These are phyloP conservation scores for Apodemia hepburni DNA, from an alignment of 2,888 invertebrate genomes.

Conservation along the genomic window DNA sequence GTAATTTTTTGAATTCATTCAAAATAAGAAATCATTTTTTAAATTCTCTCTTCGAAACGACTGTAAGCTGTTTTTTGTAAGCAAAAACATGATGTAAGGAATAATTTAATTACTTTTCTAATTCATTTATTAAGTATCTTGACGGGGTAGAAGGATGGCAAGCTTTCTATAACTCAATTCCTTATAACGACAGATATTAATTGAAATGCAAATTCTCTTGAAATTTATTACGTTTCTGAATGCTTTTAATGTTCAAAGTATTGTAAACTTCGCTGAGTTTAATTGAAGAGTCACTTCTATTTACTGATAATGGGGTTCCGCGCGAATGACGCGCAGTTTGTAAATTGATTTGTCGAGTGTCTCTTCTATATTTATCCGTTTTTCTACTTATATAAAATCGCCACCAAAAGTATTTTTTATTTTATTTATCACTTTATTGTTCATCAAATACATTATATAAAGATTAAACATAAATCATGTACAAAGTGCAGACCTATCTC, in stretches of 20 bases:
- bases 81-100: background rate
- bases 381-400: background rate
- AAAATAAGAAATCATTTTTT: too few species aligned
- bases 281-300: conserved; percentile 15
- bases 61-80: background rate
- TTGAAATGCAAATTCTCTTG: conserved; percentile 15
- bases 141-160: conserved; percentile 4
- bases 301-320: conserved; percentile 5
- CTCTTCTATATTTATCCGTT: background rate
- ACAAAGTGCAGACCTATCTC: too few species aligned
- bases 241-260: conserved; percentile 16
- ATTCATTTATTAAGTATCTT: conserved; percentile 10
- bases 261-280: conserved; percentile 15
- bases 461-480: too few species aligned
- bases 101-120: conserved; percentile 13
- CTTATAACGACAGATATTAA: conserved; percentile 15
- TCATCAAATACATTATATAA: too few species aligned
- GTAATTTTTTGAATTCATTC: too few species aligned
- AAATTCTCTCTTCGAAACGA: background rate
- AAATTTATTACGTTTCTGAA: conserved; percentile 16
- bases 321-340: background rate
- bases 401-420: too few species aligned
- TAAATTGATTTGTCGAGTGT: conserved; percentile 2
- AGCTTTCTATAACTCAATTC: conserved; percentile 15
- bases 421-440: too few species aligned